A percentile compares a stretch with the other conserved stretches of the same genome.
phyloP scores from a whole-genome alignment of 2,888 invertebrate genomes.

The Cyclophora albipunctata region DNA sequence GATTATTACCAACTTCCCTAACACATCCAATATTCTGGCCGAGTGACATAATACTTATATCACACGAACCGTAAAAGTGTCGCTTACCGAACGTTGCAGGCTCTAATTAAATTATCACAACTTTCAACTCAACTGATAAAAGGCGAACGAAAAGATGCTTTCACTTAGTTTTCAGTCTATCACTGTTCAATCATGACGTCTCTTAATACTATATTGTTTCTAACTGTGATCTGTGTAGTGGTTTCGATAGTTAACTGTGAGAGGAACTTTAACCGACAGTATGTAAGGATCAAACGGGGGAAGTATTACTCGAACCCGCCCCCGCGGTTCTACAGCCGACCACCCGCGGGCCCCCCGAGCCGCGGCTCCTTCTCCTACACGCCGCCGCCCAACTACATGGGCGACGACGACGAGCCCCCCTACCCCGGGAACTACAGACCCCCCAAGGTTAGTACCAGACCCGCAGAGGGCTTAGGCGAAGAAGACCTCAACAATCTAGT shows the following conservation, averaged over 20 bases:
- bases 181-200: conserved; percentile 14
- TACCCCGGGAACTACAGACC: conserved; percentile 20
- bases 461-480: conserved; percentile 43
- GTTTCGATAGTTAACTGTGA: conserved; percentile 30
- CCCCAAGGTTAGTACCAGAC: conserved; percentile 52
- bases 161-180: conserved; percentile 48
- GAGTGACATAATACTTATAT: conserved; percentile 27
- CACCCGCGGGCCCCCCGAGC: conserved; percentile 33
- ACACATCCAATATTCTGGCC: conserved; percentile 8
- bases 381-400: conserved; percentile 44
- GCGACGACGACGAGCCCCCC: conserved; percentile 12
- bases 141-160: conserved; percentile 39
- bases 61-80: conserved; percentile 8
- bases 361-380: conserved; percentile 48
- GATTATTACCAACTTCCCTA: not conserved
- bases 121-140: conserved; percentile 63
- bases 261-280: conserved; percentile 27
- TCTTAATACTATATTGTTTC: conserved; percentile 10
- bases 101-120: conserved; percentile 60
- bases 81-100: conserved; percentile 18
- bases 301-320: conserved; percentile 50
- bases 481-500: conserved; percentile 55
- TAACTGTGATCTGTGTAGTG: conserved; percentile 32
- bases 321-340: conserved; percentile 42
- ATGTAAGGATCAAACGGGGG: conserved; percentile 47